Evolutionary conservation across 1,140 invertebrate genomes (phyloP).

Genomic region (Solenopsis fugax): DNA sequence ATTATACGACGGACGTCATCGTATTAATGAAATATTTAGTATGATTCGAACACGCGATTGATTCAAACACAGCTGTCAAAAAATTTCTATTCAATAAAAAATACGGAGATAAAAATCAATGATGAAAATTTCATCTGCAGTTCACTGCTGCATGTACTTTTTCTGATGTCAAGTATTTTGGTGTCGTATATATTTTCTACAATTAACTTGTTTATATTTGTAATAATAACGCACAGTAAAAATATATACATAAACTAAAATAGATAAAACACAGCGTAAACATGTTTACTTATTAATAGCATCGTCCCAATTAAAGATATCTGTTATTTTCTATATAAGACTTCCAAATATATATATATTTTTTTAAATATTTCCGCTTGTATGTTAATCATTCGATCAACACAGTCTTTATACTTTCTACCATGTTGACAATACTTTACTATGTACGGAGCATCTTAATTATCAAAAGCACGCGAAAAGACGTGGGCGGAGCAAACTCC

Average conservation of each 20-base stretch:
- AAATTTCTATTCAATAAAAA: constrained; percentile 13
- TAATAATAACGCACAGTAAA: neutral
- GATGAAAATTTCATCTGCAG: neutral
- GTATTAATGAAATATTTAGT: constrained; percentile 24
- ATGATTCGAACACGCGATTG: neutral
- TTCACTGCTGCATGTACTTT: neutral
- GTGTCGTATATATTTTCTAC: neutral
- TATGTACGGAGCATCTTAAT: constrained; percentile 25
- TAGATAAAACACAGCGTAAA: neutral
- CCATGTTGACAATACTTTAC: neutral
- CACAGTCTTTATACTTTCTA: constrained; percentile 7
- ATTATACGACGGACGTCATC: constrained; percentile 21
- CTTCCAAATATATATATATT: neutral
- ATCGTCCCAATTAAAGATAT: neutral
- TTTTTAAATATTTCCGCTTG: neutral
- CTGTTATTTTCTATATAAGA: neutral
- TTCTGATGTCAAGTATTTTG: too few relatives aligned
- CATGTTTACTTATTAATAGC: neutral
- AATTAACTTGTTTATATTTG: constrained; percentile 12
- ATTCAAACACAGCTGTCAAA: neutral
- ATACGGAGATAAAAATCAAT: constrained; percentile 13
- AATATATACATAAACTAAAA: neutral
- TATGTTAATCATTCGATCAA: constrained; percentile 8
- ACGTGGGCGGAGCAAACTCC: neutral
- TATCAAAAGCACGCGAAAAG: constrained; percentile 28